phyloP scores from a whole-genome alignment of 2,888 invertebrate species.

The Tricholauxania praeusta region DNA sequence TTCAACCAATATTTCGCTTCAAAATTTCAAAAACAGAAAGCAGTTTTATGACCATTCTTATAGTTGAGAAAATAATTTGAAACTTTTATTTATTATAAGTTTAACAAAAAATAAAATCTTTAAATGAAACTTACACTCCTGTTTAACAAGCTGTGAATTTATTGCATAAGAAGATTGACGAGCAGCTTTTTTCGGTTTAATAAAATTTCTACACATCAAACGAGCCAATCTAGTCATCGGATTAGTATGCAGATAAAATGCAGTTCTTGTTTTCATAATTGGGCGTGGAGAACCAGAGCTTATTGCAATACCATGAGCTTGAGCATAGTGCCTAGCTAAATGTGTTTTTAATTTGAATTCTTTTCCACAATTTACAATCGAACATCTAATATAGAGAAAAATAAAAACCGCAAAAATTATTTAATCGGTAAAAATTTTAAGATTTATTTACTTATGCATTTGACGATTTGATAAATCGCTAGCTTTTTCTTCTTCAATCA shows the following conservation, averaged over 20 bases:
- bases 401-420: not conserved
- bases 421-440: not conserved
- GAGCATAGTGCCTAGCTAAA: slow-evolving; percentile 92
- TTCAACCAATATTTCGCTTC: not conserved
- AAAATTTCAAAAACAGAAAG: slow-evolving; percentile 4
- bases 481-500: slow-evolving; percentile 70
- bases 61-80: not conserved
- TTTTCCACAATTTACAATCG: slow-evolving; percentile 91
- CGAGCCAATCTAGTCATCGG: slow-evolving; percentile 91
- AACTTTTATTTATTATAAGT: not conserved
- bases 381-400: slow-evolving; percentile 76
- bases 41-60: not conserved
- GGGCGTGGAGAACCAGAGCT: slow-evolving; percentile 86
- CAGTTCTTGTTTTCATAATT: slow-evolving; percentile 97
- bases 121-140: slow-evolving; percentile 79
- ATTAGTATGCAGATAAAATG: slow-evolving; percentile 94
- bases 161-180: slow-evolving; percentile 86
- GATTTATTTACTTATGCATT: slow-evolving; percentile 61
- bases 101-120: not conserved
- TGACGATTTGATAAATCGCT: slow-evolving; percentile 67
- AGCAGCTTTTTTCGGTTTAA: slow-evolving; percentile 87
- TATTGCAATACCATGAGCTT: slow-evolving; percentile 83
- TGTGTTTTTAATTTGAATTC: slow-evolving; percentile 97
- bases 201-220: slow-evolving; percentile 84
- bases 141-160: slow-evolving; percentile 84